Conservation (phyloP, 2,113 vertebrate genomes). For the Siphamia tubifer region DNA sequence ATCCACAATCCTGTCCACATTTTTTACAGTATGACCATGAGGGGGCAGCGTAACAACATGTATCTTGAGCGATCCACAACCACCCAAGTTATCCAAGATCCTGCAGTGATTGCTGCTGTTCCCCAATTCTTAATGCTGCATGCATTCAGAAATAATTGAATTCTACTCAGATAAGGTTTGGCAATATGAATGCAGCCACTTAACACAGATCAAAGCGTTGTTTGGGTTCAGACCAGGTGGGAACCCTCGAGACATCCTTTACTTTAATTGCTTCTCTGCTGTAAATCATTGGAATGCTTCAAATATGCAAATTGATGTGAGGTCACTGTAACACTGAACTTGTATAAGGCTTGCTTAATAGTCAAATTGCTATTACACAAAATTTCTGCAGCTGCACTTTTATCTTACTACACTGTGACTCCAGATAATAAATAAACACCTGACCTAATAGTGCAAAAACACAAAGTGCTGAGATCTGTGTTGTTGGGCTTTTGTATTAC, state of each 20-base stretch:
- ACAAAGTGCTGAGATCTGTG: not conserved
- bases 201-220: conserved; percentile 63
- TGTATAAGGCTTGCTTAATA: conserved; percentile 14
- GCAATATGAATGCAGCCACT: conserved; percentile 51
- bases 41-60: conserved; percentile 68
- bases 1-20: not conserved
- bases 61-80: conserved; percentile 1
- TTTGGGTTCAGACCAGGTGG: conserved; percentile 71
- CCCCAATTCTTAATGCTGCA: conserved; percentile 41
- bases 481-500: not conserved
- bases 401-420: not conserved
- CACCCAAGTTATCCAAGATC: conserved; percentile 26
- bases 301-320: conserved; percentile 50
- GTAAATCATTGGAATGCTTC: conserved; percentile 68
- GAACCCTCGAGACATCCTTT: conserved; percentile 64
- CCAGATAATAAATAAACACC: conserved; percentile 22
- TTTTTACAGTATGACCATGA: conserved; percentile 7
- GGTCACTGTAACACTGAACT: conserved; percentile 28
- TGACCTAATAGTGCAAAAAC: conserved; percentile 7
- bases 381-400: conserved; percentile 45
- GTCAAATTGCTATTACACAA: conserved; percentile 6
- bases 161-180: conserved; percentile 55
- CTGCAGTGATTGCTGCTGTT: conserved; percentile 38
- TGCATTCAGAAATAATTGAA: conserved; percentile 62
- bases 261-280: conserved; percentile 69